Conservation (phyloP, 2,113 vertebrate species). For the Corydoras maculifer region DNA sequence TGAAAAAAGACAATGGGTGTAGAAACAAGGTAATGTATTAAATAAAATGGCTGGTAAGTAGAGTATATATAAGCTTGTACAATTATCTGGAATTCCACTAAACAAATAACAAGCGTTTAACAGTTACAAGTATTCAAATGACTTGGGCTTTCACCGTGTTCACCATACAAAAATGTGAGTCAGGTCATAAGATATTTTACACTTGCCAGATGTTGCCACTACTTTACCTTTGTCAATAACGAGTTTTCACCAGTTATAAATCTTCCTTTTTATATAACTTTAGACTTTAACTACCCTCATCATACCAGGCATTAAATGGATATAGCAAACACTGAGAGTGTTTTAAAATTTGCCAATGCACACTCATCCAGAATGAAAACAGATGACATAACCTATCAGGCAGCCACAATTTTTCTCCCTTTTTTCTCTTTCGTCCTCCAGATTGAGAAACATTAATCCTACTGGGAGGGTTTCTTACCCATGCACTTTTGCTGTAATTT, state of each 20-base stretch:
- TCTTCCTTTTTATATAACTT: neutral
- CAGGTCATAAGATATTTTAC: slow-evolving; percentile 2
- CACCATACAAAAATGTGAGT: neutral
- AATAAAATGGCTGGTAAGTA: too few species aligned
- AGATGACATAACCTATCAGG: slow-evolving; percentile 42
- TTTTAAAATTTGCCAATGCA: slow-evolving; percentile 20
- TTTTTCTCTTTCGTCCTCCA: slow-evolving; percentile 15
- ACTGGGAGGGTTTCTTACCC: slow-evolving; percentile 37
- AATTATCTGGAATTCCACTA: neutral
- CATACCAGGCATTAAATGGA: slow-evolving; percentile 13
- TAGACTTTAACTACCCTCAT: neutral
- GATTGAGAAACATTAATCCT: slow-evolving; percentile 43
- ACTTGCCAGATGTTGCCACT: neutral
- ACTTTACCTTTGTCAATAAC: neutral
- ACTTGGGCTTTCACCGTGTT: too few species aligned
- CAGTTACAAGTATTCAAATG: neutral
- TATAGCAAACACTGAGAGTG: slow-evolving; percentile 15
- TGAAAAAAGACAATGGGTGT: too few species aligned
- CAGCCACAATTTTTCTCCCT: slow-evolving; percentile 21
- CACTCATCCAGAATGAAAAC: slow-evolving; percentile 45
- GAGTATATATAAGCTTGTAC: neutral
- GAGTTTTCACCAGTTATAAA: neutral
- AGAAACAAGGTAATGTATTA: too few species aligned
- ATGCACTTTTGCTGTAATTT: slow-evolving; percentile 19
- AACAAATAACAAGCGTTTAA: neutral